phyloP scores from a whole-genome alignment of 2,797 vertebrate genomes.

The Lycodopsis pacificus region DNA sequence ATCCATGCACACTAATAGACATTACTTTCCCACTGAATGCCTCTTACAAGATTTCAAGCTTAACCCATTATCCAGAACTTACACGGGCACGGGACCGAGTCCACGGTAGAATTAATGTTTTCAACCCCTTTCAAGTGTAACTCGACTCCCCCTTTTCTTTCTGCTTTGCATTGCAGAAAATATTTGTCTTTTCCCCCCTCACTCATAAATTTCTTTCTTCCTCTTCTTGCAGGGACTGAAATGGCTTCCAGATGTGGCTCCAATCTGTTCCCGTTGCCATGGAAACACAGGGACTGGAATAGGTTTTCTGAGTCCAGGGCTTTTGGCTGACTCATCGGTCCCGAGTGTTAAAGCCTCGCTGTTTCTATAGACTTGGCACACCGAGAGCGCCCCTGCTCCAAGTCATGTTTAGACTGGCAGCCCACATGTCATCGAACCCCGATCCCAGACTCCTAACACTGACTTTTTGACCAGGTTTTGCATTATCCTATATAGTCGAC shows the following conservation, averaged over 20 bases:
- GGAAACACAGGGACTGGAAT: constrained; percentile 84
- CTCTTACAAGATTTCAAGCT: constrained; percentile 20
- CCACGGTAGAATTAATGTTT: constrained; percentile 69
- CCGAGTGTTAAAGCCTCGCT: constrained; percentile 76
- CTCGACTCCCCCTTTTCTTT: constrained; percentile 87
- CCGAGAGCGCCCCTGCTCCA: constrained; percentile 62
- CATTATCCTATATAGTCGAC: constrained; percentile 49
- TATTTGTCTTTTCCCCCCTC: constrained; percentile 89
- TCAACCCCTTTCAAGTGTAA: constrained; percentile 77
- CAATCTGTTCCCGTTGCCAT: constrained; percentile 88
- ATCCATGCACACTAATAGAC: neutral
- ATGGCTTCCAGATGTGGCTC: constrained; percentile 97
- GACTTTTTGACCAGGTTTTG: constrained; percentile 58
- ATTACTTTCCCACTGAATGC: constrained; percentile 13
- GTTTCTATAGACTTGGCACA: constrained; percentile 78
- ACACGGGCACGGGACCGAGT: constrained; percentile 31
- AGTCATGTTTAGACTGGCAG: constrained; percentile 83
- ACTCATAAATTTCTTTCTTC: constrained; percentile 91
- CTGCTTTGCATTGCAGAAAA: constrained; percentile 95
- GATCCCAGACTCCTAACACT: constrained; percentile 57
- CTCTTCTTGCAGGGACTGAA: constrained; percentile 84
- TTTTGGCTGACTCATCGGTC: constrained; percentile 77
- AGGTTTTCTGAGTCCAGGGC: constrained; percentile 79
- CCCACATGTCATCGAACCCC: constrained; percentile 74
- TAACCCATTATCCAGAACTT: constrained; percentile 27